Evolutionary conservation across 2,797 vertebrate genomes (phyloP).

Genomic region (Sciurus carolinensis): DNA sequence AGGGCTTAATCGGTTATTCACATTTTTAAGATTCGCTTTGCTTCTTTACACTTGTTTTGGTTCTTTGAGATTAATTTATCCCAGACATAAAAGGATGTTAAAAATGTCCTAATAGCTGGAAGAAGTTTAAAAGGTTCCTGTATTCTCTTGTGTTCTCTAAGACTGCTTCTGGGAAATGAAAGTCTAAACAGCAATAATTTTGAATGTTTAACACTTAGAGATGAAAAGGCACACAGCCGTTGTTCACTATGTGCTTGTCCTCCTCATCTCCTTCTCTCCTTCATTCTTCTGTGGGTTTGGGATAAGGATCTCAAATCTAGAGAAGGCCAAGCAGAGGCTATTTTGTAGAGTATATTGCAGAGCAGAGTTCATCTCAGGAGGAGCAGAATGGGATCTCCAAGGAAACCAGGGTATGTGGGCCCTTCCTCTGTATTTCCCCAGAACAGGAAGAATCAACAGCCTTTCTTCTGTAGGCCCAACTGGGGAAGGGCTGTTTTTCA

Average conservation of each 20-base stretch:
- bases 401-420: background rate
- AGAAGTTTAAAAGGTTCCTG: background rate
- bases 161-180: background rate
- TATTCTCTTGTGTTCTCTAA: background rate
- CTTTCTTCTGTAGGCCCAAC: background rate
- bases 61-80: slow-evolving; percentile 54
- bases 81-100: background rate
- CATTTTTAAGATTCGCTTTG: slow-evolving; percentile 10
- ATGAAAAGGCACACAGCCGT: background rate
- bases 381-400: background rate
- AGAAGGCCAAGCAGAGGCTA: background rate
- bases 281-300: background rate
- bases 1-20: background rate
- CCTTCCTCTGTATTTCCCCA: background rate
- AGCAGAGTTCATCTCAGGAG: background rate
- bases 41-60: background rate
- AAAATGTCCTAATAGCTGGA: background rate
- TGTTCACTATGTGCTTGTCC: background rate
- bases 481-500: slow-evolving; percentile 5
- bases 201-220: background rate
- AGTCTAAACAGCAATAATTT: background rate
- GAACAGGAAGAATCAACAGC: background rate
- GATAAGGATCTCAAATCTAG: background rate
- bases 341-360: background rate
- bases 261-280: background rate